Base-by-base conservation (phyloP, 2,888 invertebrate genomes). In the Nycteola revayana region DNA sequence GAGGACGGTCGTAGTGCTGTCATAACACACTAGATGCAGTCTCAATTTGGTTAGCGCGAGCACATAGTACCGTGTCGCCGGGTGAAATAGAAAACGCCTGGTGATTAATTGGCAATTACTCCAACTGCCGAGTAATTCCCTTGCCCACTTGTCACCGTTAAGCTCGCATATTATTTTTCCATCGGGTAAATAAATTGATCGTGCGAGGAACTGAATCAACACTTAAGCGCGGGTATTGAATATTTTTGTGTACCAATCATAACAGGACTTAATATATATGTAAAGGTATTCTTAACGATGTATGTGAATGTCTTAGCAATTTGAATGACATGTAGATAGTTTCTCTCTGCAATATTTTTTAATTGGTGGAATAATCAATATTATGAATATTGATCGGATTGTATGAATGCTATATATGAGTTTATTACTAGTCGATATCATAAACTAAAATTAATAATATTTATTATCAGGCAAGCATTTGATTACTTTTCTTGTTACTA, bases 81-180 rank as follows among this genome's bases (percentile, higher is more conserved):
- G 66, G 70, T 84, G 80, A 85, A 87, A 87, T 86, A 86, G 86
- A 86, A 86, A 87, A 85, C 85, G 80, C 63, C 73, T 70, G 75
- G 73, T 85, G 85, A 87, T 86, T 87, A 86, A 87, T 87, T 87
- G 86, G 65, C 87, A 87, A 87, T 87, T 86, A 87, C 83, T 78
- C 65, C 74, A 66, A 71, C 77, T 72, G 75, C 67, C 72, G 74
- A 77, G 78, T 80, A 81, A 78, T 77, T 74, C 72, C 73, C 72
- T 70, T 74, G 70, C 77, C 79, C 82, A 80, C 82, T 85, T 79
- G 79, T 81, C 79, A 74, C 70, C 67, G 42, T 66, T 74, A 65
- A 64, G 59, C 69, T 60, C 63, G 59, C 62, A 61, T 74, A 73
- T 71, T 74, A 70, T 76, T 74, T 77, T 76, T 62, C 57, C 62